Evolutionary conservation across 2,113 vertebrate species (phyloP).

Genomic region (Rousettus leschenaultii): DNA sequence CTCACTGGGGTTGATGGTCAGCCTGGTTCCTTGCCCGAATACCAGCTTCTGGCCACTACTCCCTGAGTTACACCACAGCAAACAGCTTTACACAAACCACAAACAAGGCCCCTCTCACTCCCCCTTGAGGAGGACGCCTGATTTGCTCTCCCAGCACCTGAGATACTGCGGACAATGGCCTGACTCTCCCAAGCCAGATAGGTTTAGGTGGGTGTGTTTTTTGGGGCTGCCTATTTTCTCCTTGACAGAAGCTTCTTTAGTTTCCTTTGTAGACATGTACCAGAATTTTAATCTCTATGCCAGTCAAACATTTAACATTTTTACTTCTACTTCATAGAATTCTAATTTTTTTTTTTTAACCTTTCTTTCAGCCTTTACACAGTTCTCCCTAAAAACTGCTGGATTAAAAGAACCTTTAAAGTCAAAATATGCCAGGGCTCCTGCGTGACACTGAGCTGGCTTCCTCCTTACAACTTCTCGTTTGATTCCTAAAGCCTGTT

Average conservation of each 20-base stretch:
- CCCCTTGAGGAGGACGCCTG: neutral
- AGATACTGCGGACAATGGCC: neutral
- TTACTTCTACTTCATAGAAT: slow-evolving; percentile 35
- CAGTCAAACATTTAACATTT: slow-evolving; percentile 32
- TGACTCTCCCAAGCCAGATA: neutral
- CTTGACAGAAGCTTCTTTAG: neutral
- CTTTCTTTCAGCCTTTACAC: neutral
- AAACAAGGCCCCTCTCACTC: neutral
- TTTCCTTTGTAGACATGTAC: neutral
- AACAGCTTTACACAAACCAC: slow-evolving; percentile 49
- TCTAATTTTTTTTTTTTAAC: neutral
- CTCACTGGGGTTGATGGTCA: slow-evolving; percentile 45
- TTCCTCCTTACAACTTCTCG: neutral
- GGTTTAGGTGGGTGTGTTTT: neutral
- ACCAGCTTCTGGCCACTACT: neutral
- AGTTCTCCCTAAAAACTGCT: slow-evolving; percentile 19
- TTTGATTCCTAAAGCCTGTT: neutral
- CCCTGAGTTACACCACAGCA: neutral
- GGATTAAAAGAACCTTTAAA: slow-evolving; percentile 46
- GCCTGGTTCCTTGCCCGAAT: slow-evolving; percentile 51
- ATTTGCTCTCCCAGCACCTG: neutral
- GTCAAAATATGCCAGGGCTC: neutral
- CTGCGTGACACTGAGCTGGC: neutral
- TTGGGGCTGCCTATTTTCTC: neutral
- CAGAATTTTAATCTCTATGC: neutral